These are phyloP conservation scores for Gadus chalcogrammus DNA, from an alignment of 2,113 vertebrate genomes.

Conservation along the genomic window DNA sequence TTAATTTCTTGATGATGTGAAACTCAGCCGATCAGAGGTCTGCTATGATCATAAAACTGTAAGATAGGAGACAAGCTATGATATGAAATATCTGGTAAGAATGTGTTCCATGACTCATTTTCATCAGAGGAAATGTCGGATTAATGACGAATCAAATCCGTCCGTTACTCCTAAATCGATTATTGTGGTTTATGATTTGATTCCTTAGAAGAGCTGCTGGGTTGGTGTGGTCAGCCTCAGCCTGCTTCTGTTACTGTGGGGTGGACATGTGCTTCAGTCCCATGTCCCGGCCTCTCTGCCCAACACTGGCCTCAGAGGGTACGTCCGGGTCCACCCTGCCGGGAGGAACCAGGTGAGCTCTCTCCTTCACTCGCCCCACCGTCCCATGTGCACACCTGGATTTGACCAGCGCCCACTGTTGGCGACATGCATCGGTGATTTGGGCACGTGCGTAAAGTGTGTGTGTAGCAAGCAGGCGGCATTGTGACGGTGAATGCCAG, in stretches of 20 bases:
- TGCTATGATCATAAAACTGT: too few species aligned
- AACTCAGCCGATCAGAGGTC: too few species aligned
- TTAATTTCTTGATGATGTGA: too few species aligned
- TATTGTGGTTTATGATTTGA: not conserved
- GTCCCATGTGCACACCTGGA: not conserved
- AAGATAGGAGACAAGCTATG: too few species aligned
- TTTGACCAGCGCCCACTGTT: too few species aligned
- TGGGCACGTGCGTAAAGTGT: too few species aligned
- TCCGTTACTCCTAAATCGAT: not conserved
- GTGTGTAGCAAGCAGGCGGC: too few species aligned
- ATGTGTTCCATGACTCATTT: not conserved
- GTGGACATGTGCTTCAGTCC: slow-evolving; percentile 47
- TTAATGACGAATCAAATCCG: too few species aligned
- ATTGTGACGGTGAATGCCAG: too few species aligned
- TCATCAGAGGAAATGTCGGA: not conserved
- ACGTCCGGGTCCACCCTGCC: slow-evolving; percentile 49
- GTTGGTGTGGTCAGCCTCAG: slow-evolving; percentile 56
- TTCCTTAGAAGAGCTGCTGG: slow-evolving; percentile 49
- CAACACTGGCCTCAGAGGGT: slow-evolving; percentile 50
- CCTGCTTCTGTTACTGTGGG: slow-evolving; percentile 62
- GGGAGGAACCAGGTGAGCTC: slow-evolving; percentile 50
- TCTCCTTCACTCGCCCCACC: too few species aligned
- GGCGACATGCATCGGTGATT: too few species aligned
- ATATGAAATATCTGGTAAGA: slow-evolving; percentile 55
- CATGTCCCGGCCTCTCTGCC: not conserved